Conservation (phyloP, 2,113 vertebrate species). For the Nanorana parkeri region DNA sequence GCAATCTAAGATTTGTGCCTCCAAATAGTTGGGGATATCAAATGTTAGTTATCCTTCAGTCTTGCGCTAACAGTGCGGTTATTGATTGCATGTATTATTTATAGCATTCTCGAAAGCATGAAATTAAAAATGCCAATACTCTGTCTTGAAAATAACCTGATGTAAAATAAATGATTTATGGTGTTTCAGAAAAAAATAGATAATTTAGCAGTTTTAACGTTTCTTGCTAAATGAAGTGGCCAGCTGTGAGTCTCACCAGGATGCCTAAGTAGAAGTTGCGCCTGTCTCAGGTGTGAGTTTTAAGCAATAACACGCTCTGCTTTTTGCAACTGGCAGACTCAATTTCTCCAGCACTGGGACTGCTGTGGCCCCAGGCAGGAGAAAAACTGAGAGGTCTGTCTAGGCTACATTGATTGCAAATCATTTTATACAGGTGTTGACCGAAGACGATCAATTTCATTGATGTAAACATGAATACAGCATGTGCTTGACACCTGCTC, state of each 20-base stretch:
- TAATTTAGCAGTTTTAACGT: not conserved
- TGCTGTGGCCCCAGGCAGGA: slow-evolving; percentile 33
- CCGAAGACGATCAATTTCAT: slow-evolving; percentile 54
- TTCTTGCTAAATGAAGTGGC: slow-evolving; percentile 17
- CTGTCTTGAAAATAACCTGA: not conserved
- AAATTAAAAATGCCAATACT: slow-evolving; percentile 29
- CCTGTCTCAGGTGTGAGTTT: slow-evolving; percentile 9
- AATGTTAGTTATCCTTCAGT: slow-evolving; percentile 9
- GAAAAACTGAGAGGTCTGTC: slow-evolving; percentile 34
- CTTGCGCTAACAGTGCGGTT: not conserved
- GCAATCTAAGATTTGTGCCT: too few relatives aligned
- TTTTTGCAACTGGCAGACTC: slow-evolving; percentile 10
- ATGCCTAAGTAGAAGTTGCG: not conserved
- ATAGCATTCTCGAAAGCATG: slow-evolving; percentile 7
- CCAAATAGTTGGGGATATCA: too few relatives aligned
- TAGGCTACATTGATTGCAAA: slow-evolving; percentile 45
- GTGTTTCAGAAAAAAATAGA: slow-evolving; percentile 2
- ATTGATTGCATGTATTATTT: slow-evolving; percentile 37
- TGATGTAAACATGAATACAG: slow-evolving; percentile 43
- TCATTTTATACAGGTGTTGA: slow-evolving; percentile 52
- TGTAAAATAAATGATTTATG: slow-evolving; percentile 38
- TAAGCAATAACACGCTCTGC: slow-evolving; percentile 17
- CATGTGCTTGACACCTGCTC: slow-evolving; percentile 37
- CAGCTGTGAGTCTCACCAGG: not conserved
- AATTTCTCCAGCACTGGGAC: not conserved